Evolutionary conservation across 2,888 invertebrate species (phyloP).

Genomic region (Autographa pulchrina): DNA sequence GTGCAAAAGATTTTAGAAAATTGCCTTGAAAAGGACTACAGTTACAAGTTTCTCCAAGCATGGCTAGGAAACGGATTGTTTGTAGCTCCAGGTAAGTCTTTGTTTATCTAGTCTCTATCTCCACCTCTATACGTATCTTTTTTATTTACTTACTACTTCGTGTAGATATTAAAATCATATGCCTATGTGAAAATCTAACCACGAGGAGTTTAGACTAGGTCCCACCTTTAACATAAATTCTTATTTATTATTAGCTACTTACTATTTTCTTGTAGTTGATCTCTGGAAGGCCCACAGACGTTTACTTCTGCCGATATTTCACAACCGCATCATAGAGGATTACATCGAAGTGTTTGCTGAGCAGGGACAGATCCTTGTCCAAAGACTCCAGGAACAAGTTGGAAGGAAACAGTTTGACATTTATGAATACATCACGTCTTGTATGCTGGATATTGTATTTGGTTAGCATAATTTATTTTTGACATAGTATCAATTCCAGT

Average conservation of each 20-base stretch:
- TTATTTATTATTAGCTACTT: not conserved
- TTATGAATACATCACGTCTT: conserved; percentile 87
- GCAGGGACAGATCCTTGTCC: conserved; percentile 85
- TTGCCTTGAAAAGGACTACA: conserved; percentile 78
- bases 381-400: conserved; percentile 76
- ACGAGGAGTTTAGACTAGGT: no score
- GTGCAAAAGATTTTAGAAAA: conserved; percentile 78
- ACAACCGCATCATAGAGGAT: conserved; percentile 90
- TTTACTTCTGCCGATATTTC: conserved; percentile 90
- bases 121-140: no score
- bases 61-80: conserved; percentile 83
- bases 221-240: not conserved
- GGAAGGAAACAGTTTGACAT: conserved; percentile 83
- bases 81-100: conserved; percentile 74
- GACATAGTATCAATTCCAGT: no score
- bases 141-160: no score
- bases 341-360: conserved; percentile 90
- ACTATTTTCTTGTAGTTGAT: conserved; percentile 72
- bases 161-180: no score
- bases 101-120: not conserved
- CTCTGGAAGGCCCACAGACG: conserved; percentile 90
- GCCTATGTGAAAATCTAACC: no score
- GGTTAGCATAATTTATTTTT: conserved; percentile 76
- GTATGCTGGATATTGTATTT: conserved; percentile 91
- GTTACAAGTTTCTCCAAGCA: conserved; percentile 75